These are phyloP conservation scores for Cosmia trapezina DNA, from an alignment of 2,888 invertebrate species.

Conservation along the genomic window DNA sequence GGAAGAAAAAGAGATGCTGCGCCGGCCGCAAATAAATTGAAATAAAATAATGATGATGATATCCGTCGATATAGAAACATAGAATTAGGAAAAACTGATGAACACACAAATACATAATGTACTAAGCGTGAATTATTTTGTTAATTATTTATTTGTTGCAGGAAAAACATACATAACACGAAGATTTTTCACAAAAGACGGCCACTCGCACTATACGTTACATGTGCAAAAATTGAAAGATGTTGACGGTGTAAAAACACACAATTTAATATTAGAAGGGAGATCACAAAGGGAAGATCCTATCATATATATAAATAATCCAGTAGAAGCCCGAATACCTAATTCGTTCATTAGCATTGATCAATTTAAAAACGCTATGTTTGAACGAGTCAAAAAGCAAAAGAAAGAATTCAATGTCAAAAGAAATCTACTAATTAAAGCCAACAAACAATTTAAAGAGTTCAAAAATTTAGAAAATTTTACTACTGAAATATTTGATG, in stretches of 20 bases:
- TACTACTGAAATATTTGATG: neutral
- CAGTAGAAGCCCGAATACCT: constrained; percentile 82
- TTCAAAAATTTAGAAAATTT: constrained; percentile 15
- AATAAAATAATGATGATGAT: neutral
- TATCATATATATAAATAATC: constrained; percentile 82
- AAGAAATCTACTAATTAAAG: neutral
- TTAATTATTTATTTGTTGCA: constrained; percentile 31
- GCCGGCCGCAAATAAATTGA: neutral
- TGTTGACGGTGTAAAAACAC: constrained; percentile 82
- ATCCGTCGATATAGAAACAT: neutral
- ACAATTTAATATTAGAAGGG: constrained; percentile 78
- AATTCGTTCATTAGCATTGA: constrained; percentile 77
- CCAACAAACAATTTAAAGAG: constrained; percentile 20
- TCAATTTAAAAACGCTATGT: constrained; percentile 77
- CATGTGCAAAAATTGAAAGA: constrained; percentile 81
- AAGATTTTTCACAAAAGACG: constrained; percentile 69
- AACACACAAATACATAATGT: neutral
- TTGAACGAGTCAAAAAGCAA: constrained; percentile 63
- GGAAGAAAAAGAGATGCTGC: too few relatives aligned
- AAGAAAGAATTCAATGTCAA: constrained; percentile 57
- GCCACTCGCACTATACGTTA: constrained; percentile 73
- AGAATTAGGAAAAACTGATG: neutral
- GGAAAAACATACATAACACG: constrained; percentile 54
- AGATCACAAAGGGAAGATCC: constrained; percentile 63
- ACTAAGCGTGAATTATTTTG: too few relatives aligned